These are phyloP conservation scores for Diachasma alloeum DNA, from an alignment of 1,140 invertebrate species.

Conservation along the genomic window DNA sequence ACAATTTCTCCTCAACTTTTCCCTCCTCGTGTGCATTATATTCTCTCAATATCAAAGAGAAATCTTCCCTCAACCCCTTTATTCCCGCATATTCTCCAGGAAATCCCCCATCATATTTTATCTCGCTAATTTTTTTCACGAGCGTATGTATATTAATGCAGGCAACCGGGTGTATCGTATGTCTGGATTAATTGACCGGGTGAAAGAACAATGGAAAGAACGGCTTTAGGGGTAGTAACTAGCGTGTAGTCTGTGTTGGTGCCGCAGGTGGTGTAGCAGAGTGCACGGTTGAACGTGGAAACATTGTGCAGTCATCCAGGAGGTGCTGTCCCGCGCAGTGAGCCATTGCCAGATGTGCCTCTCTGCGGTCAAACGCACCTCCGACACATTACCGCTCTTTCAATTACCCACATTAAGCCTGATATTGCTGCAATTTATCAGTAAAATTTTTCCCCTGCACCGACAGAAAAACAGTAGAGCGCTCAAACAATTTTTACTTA, in stretches of 20 bases:
- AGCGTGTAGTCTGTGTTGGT: not conserved
- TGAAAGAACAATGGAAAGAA: constrained; percentile 1
- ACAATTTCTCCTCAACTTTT: too few species aligned
- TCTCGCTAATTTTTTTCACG: not conserved
- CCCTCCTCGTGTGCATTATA: too few species aligned
- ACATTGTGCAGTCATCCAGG: constrained; percentile 9
- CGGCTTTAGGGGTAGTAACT: not conserved
- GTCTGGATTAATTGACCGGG: not conserved
- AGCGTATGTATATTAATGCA: not conserved
- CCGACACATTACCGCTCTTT: not conserved
- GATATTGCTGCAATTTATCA: too few species aligned
- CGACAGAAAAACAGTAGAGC: too few species aligned
- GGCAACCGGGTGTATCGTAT: not conserved
- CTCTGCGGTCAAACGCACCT: not conserved
- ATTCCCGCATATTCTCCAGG: not conserved
- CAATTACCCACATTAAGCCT: not conserved
- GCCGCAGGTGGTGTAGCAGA: not conserved
- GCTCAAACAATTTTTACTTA: too few species aligned
- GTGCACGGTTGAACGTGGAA: not conserved
- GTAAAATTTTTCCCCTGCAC: too few species aligned
- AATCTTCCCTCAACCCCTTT: not conserved
- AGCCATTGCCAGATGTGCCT: constrained; percentile 3
- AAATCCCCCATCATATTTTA: not conserved
- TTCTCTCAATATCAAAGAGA: too few species aligned
- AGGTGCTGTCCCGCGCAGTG: not conserved